Conservation (phyloP, 2,888 invertebrate species). For the Myathropa florea region DNA sequence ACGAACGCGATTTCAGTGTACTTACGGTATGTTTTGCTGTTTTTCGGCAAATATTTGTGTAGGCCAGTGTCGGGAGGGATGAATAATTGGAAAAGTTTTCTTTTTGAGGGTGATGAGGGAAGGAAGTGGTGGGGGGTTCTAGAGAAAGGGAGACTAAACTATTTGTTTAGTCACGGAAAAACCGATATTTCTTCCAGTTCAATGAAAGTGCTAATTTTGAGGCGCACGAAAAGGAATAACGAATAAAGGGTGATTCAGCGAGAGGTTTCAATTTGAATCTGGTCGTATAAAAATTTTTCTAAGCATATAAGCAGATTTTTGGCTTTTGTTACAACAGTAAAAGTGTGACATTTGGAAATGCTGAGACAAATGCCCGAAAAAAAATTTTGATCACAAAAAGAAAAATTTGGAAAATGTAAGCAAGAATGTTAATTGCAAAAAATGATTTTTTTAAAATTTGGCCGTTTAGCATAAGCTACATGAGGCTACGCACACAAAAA, state of each 20-base stretch:
- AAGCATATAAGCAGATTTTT: neutral
- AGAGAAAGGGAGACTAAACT: neutral
- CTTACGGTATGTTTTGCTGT: slow-evolving; percentile 38
- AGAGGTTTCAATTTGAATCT: neutral
- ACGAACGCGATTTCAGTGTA: slow-evolving; percentile 11
- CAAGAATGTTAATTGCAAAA: too few relatives aligned
- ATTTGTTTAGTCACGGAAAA: neutral
- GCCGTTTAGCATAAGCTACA: too few relatives aligned
- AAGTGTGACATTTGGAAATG: neutral
- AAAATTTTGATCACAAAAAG: too few relatives aligned
- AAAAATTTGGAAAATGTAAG: too few relatives aligned
- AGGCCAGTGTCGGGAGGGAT: neutral
- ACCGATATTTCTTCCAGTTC: neutral
- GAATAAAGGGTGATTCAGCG: neutral
- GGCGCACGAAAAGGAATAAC: neutral
- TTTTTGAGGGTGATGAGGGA: neutral
- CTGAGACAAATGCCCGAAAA: neutral
- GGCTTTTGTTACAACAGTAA: neutral
- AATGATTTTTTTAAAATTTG: too few relatives aligned
- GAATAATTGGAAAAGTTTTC: slow-evolving; percentile 64
- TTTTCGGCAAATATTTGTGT: slow-evolving; percentile 30
- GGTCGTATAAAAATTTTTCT: neutral
- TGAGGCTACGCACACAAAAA: too few relatives aligned
- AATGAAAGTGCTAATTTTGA: neutral
- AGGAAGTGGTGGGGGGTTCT: too few relatives aligned